phyloP scores from a whole-genome alignment of 2,113 vertebrate species.

The Dicrurus megarhynchus region DNA sequence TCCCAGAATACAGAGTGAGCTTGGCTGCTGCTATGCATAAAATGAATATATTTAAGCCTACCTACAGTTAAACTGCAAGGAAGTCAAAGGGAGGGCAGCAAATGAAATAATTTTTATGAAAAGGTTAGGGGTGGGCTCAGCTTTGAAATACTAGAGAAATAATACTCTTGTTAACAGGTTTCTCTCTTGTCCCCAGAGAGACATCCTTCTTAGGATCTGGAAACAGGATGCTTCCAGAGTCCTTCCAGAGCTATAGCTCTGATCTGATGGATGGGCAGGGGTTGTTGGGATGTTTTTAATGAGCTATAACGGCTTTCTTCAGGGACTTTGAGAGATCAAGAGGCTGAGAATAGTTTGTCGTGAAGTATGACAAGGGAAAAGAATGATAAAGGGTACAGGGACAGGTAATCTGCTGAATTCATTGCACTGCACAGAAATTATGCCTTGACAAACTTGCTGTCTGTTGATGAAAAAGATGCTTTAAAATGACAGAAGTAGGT shows the following conservation, averaged over 20 bases:
- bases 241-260: not conserved
- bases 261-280: not conserved
- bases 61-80: not conserved
- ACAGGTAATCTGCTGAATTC: not conserved
- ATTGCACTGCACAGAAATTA: not conserved
- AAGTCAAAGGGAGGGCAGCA: not conserved
- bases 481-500: not conserved
- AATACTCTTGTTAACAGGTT: not conserved
- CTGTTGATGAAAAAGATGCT: not conserved
- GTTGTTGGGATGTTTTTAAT: not conserved
- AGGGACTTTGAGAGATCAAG: not conserved
- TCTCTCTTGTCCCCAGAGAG: not conserved
- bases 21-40: not conserved
- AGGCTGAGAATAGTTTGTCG: not conserved
- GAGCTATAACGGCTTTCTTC: not conserved
- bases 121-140: not conserved
- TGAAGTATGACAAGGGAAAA: not conserved
- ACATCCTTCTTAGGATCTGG: not conserved
- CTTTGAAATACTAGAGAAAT: not conserved
- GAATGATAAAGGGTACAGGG: not conserved
- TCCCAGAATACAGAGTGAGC: not conserved
- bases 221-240: not conserved
- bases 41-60: not conserved
- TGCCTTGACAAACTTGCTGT: not conserved
- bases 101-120: not conserved